Base-by-base conservation (phyloP, 2,797 vertebrate genomes). In the Miichthys miiuy region DNA sequence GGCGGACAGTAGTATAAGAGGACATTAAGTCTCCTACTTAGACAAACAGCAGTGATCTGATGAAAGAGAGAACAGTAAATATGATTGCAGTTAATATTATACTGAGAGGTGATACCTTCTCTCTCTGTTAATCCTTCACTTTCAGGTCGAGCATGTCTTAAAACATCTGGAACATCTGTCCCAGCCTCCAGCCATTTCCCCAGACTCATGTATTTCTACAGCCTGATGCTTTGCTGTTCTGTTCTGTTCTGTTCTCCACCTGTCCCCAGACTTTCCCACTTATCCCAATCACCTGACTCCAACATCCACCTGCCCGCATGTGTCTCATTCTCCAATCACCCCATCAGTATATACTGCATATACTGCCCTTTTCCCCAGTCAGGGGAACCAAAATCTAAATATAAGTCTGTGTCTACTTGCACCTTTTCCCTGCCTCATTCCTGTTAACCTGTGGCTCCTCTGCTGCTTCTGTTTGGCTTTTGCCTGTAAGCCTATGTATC, bases 11-110 rank as follows among this genome's bases (percentile, higher is more conserved):
- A 69, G 79, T 80, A 79, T 88, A 75, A 89, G 63, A 88, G 79
- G 81, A 87, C 82, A 72, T 88, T 88, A 88, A 80, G 71, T 69
- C 73, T 79, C 54, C 62, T 61, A n/a, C 60, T 64, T 81, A 88
- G 81, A 81, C 74, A 58, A 86, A 79, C 47, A 14, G 71, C 77
- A 76, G 63, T 2, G 27, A 11, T 79, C 42, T 52, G 67, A 86
- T 67, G 55, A 76, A 77, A 69, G 54, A 27, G 1, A 61, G 81
- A 85, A 63, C 58, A 75, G 84, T 84, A 90, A 91, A 87, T 90
- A 85, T 77, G 77, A 82, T 84, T 69, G 73, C 21, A 81, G 87
- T 80, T 78, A 61, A 81, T 79, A 60, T 84, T 47, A 44, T 67
- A 21, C 14, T 72, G 76, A 51, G 25, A 76, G 34, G 58, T 47